Evolutionary conservation across 2,113 vertebrate genomes (phyloP), one percentile per base, ranked within the genome.

Genomic region (Corythornis madagascariensis): DNA sequence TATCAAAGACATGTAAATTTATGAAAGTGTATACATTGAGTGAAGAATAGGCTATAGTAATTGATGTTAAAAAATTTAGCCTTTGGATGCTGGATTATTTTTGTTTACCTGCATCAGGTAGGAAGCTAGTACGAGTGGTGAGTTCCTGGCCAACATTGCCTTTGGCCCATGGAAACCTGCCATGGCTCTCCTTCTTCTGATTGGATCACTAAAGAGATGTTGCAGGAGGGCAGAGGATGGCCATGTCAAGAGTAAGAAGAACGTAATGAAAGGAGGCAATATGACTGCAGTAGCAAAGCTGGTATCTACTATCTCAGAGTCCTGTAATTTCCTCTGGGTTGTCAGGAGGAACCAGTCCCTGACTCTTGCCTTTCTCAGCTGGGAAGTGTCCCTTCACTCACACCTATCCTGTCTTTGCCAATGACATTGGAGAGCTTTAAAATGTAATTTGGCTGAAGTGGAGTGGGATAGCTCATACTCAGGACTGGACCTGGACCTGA

Each of bases 241-340:
- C 4, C 6, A 2, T 52, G 17, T 22, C 20, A 70, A 59, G n/a
- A 19, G 42, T 16, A 17, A 72, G 52, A 82, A 87, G 53, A 60
- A 43, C 12, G 76, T 45, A 38, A 47, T 52, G 33, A 83, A 50
- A 79, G 13, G 9, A 69, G 47, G 11, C 8, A 48, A 42, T 25
- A 45, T 35, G n/a, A 25, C 8, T 45, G 8, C 47, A 10, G 43
- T 12, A 71, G 43, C 6, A 75, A 48, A 29, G 13, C 4, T 13
- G 1, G 0, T 8, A 75, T 13, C 5, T 85, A 55, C 11, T 53
- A 24, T 72, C 16, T 19, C 33, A 75, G 48, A 26, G 7, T 52
- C 13, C 22, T 0, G 0, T 17, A 59, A 4, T 19, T 82, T 72
- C 38, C 20, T 47, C 25, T 16, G 20, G 0, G 0, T 19, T 12